phyloP scores from a whole-genome alignment of 2,888 invertebrate species.

The Lumbricus terrestris region DNA sequence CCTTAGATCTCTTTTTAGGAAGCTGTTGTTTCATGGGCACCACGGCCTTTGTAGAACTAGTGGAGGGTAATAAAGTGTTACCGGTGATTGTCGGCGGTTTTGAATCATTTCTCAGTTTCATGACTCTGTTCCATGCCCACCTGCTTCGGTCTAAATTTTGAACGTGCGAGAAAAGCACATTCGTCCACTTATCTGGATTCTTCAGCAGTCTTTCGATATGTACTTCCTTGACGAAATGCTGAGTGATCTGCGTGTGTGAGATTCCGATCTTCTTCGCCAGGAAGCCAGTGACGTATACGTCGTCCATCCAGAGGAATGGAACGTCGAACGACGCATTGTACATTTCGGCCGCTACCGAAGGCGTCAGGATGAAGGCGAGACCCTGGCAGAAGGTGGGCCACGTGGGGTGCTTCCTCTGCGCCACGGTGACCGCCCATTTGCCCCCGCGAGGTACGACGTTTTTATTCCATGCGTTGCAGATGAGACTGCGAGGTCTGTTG shows the following conservation, averaged over 20 bases:
- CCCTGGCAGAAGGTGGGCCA: slow-evolving; percentile 7
- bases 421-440: neutral
- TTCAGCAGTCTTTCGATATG: neutral
- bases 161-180: neutral
- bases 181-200: neutral
- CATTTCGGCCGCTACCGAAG: neutral
- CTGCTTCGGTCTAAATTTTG: neutral
- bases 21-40: neutral
- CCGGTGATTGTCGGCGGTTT: neutral
- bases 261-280: neutral
- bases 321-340: neutral
- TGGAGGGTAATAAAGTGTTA: neutral
- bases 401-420: neutral
- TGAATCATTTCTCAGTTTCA: neutral
- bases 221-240: neutral
- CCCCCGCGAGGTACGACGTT: neutral
- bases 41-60: neutral
- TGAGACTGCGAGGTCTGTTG: neutral
- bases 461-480: neutral
- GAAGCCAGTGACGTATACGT: neutral
- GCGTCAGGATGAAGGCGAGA: slow-evolving; percentile 9
- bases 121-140: neutral
- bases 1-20: too few relatives aligned
- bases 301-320: neutral
- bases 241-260: neutral